These are phyloP conservation scores for Proisotoma minuta DNA, from an alignment of 2,888 invertebrate species.

Conservation along the genomic window DNA sequence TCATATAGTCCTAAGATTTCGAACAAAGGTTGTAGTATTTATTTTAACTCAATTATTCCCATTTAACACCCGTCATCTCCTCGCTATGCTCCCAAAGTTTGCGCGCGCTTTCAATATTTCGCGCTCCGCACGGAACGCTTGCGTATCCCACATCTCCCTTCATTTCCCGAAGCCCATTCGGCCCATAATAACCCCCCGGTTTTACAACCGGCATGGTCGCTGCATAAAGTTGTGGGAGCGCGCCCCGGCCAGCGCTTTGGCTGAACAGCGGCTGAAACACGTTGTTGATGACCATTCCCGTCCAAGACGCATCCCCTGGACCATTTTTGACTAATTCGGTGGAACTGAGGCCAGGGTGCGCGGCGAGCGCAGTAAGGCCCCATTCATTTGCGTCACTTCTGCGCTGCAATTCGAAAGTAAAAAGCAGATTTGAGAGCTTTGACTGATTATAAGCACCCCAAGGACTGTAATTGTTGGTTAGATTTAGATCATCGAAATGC, in stretches of 20 bases:
- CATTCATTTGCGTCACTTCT: constrained; percentile 8
- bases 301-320: not conserved
- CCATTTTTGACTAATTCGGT: constrained; percentile 10
- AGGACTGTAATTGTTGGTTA: not conserved
- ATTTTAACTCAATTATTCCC: too few species aligned
- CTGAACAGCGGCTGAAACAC: not conserved
- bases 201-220: constrained; percentile 13
- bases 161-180: constrained; percentile 13
- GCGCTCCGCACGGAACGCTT: not conserved
- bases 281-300: not conserved
- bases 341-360: constrained; percentile 4
- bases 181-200: constrained; percentile 17
- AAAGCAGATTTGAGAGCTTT: constrained; percentile 13
- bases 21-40: too few species aligned
- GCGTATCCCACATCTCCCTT: constrained; percentile 8
- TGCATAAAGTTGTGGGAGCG: constrained; percentile 17
- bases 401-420: constrained; percentile 16
- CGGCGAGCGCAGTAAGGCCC: constrained; percentile 3
- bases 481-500: constrained; percentile 8
- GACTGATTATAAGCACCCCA: not conserved
- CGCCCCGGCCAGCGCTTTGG: constrained; percentile 9
- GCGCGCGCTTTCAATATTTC: not conserved
- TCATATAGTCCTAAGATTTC: too few species aligned
- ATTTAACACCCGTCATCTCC: not conserved
- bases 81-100: constrained; percentile 18